Evolutionary conservation across 2,113 vertebrate species (phyloP).

Genomic region (Coracopsis vasa): DNA sequence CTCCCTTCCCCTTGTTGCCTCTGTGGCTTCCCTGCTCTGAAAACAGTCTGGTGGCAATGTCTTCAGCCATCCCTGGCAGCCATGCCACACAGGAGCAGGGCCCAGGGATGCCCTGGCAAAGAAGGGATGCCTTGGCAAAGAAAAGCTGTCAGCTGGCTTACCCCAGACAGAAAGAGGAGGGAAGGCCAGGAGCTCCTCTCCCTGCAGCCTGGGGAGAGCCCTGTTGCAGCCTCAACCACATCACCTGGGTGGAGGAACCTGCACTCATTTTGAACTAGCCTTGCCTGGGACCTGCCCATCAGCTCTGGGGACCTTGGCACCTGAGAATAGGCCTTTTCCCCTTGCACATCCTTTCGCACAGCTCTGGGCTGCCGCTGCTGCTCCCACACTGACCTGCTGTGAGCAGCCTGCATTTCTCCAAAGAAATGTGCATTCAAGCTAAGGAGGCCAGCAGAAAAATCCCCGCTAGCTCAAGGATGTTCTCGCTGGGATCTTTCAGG

Average conservation of each 20-base stretch:
- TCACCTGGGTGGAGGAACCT: rapidly evolving
- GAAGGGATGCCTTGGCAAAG: not conserved
- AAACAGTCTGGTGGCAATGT: not conserved
- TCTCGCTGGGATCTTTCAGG: not conserved
- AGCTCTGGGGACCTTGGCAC: not conserved
- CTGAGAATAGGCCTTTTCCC: not conserved
- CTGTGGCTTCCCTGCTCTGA: not conserved
- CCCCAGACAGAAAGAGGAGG: not conserved
- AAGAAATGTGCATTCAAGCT: not conserved
- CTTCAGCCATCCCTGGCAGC: not conserved
- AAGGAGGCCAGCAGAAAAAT: not conserved
- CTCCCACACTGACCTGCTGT: not conserved
- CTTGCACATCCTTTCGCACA: not conserved
- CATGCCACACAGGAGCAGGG: not conserved
- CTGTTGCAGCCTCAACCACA: not conserved
- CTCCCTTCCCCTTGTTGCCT: not conserved
- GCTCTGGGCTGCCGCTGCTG: not conserved
- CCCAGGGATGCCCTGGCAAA: not conserved
- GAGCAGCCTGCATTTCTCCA: not conserved
- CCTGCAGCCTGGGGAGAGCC: not conserved
- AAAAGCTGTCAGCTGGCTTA: not conserved
- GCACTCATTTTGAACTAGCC: not conserved
- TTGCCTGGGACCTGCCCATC: not conserved
- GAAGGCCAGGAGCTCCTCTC: not conserved
- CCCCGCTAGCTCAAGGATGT: not conserved